Evolutionary conservation across 1,140 invertebrate genomes (phyloP).

Genomic region (Drosophila serrata): DNA sequence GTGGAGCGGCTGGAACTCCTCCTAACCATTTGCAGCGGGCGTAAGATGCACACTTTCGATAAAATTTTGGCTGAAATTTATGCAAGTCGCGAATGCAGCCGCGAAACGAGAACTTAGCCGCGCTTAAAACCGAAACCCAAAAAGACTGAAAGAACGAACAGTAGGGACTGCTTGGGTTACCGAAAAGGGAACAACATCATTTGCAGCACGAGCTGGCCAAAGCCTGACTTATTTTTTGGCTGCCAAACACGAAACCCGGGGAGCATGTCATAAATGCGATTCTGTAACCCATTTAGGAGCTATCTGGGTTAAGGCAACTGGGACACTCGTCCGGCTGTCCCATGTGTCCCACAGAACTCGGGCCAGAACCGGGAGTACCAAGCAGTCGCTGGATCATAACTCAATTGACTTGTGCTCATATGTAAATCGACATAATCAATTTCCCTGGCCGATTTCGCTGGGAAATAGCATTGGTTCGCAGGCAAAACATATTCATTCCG

Average conservation of each 20-base stretch:
- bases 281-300: constrained; percentile 31
- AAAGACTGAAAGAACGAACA: constrained; percentile 18
- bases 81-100: constrained; percentile 64
- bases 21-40: constrained; percentile 63
- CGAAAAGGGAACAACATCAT: constrained; percentile 72
- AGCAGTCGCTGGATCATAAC: constrained; percentile 25
- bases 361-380: background rate
- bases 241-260: constrained; percentile 56
- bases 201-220: constrained; percentile 68
- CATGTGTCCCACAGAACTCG: constrained; percentile 12
- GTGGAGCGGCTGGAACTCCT: constrained; percentile 4
- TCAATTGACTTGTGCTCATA: constrained; percentile 72
- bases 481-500: constrained; percentile 62
- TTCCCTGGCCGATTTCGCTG: constrained; percentile 63
- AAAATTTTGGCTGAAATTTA: constrained; percentile 67
- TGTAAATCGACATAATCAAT: constrained; percentile 82
- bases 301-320: constrained; percentile 68
- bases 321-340: constrained; percentile 10
- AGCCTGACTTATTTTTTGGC: constrained; percentile 64
- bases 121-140: background rate
- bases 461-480: constrained; percentile 61
- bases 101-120: constrained; percentile 13
- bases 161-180: constrained; percentile 29
- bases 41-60: constrained; percentile 80
- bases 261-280: constrained; percentile 68